phyloP scores from a whole-genome alignment of 2,888 invertebrate species.

The Pseudolycoriella hygida region DNA sequence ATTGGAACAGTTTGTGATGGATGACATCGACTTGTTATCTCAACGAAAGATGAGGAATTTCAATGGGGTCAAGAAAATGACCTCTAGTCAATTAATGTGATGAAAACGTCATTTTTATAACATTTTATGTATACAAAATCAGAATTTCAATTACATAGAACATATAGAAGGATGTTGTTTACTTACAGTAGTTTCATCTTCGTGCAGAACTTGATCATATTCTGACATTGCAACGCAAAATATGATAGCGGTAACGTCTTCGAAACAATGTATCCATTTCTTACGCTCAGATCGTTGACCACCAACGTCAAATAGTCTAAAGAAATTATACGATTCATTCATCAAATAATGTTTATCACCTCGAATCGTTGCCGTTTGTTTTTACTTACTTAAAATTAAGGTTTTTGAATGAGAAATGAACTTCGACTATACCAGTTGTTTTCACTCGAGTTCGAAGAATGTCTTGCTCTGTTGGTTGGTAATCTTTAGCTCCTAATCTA shows the following conservation, averaged over 20 bases:
- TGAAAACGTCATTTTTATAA: too few species aligned
- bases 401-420: conserved; percentile 99
- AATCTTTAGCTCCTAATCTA: conserved; percentile 94
- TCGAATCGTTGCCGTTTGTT: too few species aligned
- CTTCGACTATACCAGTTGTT: conserved; percentile 99
- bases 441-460: conserved; percentile 98
- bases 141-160: too few species aligned
- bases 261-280: conserved; percentile 99
- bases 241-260: conserved; percentile 99
- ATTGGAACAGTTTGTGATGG: too few species aligned
- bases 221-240: conserved; percentile 99
- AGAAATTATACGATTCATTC: conserved; percentile 12
- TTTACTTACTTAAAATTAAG: conserved; percentile 96
- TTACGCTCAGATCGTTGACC: conserved; percentile 97
- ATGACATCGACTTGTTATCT: too few species aligned
- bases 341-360: too few species aligned
- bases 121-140: too few species aligned
- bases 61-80: too few species aligned
- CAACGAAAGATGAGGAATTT: too few species aligned
- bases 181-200: conserved; percentile 96
- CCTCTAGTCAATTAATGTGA: too few species aligned
- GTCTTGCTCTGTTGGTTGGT: conserved; percentile 99
- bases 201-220: conserved; percentile 99
- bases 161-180: neutral
- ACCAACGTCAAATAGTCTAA: conserved; percentile 97